A percentile compares a stretch with the other conserved stretches of the same genome.
Conservation (phyloP, 2,113 vertebrate species). For the Notothenia rossii region DNA sequence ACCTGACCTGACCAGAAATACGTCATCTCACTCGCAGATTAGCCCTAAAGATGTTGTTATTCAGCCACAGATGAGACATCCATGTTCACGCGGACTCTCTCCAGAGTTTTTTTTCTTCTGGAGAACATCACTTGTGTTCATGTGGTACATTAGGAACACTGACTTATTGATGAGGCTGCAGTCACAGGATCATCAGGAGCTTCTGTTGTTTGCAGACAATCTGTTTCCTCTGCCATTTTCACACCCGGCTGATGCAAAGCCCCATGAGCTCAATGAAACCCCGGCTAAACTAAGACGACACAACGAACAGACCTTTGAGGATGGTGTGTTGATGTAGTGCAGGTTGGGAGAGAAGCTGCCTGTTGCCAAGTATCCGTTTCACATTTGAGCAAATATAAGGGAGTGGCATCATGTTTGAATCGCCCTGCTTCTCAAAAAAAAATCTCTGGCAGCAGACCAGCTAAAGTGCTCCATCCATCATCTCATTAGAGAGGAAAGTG, state of each 20-base stretch:
- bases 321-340: background rate
- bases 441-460: background rate
- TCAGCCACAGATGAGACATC: slow-evolving; percentile 48
- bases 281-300: background rate
- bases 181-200: slow-evolving; percentile 70
- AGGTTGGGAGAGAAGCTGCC: background rate
- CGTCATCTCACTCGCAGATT: slow-evolving; percentile 10
- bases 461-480: slow-evolving; percentile 37
- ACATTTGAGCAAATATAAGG: background rate
- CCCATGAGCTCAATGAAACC: background rate
- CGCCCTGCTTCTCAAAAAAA: too few relatives aligned
- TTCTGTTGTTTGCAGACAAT: slow-evolving; percentile 31
- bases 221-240: slow-evolving; percentile 12
- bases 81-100: slow-evolving; percentile 12
- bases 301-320: background rate
- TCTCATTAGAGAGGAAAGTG: slow-evolving; percentile 29
- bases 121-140: slow-evolving; percentile 38
- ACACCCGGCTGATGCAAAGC: slow-evolving; percentile 1
- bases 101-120: slow-evolving; percentile 1
- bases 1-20: slow-evolving; percentile 17
- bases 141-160: slow-evolving; percentile 64
- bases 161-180: slow-evolving; percentile 71
- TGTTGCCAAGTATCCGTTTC: background rate
- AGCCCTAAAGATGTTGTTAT: slow-evolving; percentile 26
- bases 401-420: background rate